These are phyloP conservation scores for Isichthys henryi DNA, from an alignment of 2,113 vertebrate species.

Conservation along the genomic window DNA sequence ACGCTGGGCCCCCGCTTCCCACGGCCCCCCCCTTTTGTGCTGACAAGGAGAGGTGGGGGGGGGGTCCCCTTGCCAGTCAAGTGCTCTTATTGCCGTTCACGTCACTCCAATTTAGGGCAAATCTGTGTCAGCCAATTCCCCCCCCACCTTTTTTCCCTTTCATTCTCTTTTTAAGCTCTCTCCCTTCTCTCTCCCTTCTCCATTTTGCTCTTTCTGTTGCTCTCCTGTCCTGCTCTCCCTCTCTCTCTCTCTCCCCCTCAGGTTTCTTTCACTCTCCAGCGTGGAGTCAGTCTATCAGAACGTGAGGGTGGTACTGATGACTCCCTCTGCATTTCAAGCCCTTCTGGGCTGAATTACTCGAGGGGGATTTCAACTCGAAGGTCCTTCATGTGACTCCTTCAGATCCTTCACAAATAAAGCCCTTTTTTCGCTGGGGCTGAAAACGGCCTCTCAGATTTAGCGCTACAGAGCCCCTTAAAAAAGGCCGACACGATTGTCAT, in stretches of 20 bases:
- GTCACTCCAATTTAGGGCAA: conserved; percentile 69
- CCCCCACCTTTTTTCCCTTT: conserved; percentile 37
- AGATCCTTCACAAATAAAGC: conserved; percentile 98
- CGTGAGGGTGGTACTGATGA: conserved; percentile 92
- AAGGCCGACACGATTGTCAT: conserved; percentile 95
- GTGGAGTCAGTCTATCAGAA: conserved; percentile 88
- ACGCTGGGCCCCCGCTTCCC: conserved; percentile 77
- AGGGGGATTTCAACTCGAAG: conserved; percentile 86
- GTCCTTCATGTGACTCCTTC: conserved; percentile 92
- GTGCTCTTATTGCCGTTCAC: conserved; percentile 61
- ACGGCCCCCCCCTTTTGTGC: conserved; percentile 74
- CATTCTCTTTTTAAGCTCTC: conserved; percentile 16
- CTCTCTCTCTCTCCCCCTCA: conserved; percentile 23
- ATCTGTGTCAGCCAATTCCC: conserved; percentile 58
- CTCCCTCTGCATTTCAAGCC: conserved; percentile 75
- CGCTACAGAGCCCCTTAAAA: conserved; percentile 83
- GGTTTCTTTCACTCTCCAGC: conserved; percentile 72
- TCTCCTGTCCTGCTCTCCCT: not conserved
- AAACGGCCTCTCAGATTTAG: conserved; percentile 93
- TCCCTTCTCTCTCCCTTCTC: not conserved
- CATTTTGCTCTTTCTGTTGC: not conserved
- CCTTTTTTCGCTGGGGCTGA: conserved; percentile 79
- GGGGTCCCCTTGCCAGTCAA: conserved; percentile 57
- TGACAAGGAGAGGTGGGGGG: conserved; percentile 55
- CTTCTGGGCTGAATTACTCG: conserved; percentile 74